A percentile compares a stretch with the other conserved stretches of the same genome.
Conservation (phyloP, 2,797 vertebrate genomes). For the Gephyroberyx darwinii region DNA sequence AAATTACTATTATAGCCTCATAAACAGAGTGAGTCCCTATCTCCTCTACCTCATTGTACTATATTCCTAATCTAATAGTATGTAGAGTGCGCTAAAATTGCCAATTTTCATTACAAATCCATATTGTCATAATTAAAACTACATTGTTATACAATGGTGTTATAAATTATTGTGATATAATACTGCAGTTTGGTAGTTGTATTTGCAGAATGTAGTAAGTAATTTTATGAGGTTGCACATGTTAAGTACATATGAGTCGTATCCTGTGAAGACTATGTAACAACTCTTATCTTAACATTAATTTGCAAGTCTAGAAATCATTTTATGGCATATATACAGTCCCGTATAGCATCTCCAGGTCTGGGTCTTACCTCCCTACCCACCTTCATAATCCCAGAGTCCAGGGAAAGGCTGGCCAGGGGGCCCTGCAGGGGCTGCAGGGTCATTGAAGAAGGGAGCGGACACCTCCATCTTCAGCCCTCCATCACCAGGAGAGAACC, state of each 20-base stretch:
- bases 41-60: slow-evolving; percentile 35
- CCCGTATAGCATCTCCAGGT: not conserved
- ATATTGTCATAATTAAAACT: too few species aligned
- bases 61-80: slow-evolving; percentile 30
- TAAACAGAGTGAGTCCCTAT: slow-evolving; percentile 50
- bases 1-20: slow-evolving; percentile 61
- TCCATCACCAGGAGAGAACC: slow-evolving; percentile 76
- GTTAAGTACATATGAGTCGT: too few species aligned
- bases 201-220: too few species aligned
- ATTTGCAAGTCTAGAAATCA: not conserved
- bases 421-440: slow-evolving; percentile 82
- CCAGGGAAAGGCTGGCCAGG: slow-evolving; percentile 83
- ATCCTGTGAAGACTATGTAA: too few species aligned
- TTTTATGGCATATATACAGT: not conserved
- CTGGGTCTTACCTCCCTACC: slow-evolving; percentile 12
- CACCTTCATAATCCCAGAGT: slow-evolving; percentile 95
- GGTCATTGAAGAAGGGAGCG: slow-evolving; percentile 91
- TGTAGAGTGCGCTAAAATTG: slow-evolving; percentile 19
- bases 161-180: too few species aligned
- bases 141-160: too few species aligned
- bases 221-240: too few species aligned
- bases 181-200: too few species aligned
- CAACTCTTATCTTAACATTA: not conserved
- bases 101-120: slow-evolving; percentile 11
- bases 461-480: slow-evolving; percentile 85